phyloP scores from a whole-genome alignment of 2,113 vertebrate genomes.

The Rhea pennata region DNA sequence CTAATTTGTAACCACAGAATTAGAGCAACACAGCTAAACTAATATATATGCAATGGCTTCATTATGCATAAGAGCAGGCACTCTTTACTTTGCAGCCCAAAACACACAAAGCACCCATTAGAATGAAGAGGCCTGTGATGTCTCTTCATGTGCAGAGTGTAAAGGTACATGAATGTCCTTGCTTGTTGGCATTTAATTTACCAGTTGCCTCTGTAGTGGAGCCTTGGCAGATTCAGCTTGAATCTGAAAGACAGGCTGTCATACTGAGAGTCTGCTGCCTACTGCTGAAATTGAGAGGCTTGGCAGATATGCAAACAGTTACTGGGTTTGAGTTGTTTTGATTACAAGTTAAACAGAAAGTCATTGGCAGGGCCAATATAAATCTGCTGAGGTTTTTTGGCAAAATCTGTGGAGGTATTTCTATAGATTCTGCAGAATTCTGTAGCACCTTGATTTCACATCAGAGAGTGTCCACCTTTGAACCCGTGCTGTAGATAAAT shows the following conservation, averaged over 20 bases:
- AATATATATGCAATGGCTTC: neutral
- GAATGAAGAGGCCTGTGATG: constrained; percentile 54
- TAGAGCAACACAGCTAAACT: constrained; percentile 14
- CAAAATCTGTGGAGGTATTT: constrained; percentile 64
- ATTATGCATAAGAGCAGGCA: neutral
- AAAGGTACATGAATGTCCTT: constrained; percentile 79
- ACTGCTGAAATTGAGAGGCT: constrained; percentile 84
- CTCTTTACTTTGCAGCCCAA: constrained; percentile 15
- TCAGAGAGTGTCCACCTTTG: constrained; percentile 29
- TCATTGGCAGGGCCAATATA: constrained; percentile 81
- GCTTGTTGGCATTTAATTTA: constrained; percentile 82
- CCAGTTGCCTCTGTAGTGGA: constrained; percentile 81
- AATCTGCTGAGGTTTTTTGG: constrained; percentile 79
- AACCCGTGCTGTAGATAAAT: neutral
- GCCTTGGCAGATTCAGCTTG: constrained; percentile 82
- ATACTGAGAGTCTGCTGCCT: constrained; percentile 81
- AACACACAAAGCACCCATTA: constrained; percentile 48
- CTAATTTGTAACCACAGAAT: constrained; percentile 26
- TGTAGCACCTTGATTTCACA: constrained; percentile 46
- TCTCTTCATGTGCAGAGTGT: constrained; percentile 63
- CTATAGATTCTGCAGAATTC: constrained; percentile 58
- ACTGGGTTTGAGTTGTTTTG: constrained; percentile 89
- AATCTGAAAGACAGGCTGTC: constrained; percentile 87
- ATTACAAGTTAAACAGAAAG: constrained; percentile 89
- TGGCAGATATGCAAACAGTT: constrained; percentile 87